Evolutionary conservation across 2,888 invertebrate genomes (phyloP).

Genomic region (Andrena camellia): DNA sequence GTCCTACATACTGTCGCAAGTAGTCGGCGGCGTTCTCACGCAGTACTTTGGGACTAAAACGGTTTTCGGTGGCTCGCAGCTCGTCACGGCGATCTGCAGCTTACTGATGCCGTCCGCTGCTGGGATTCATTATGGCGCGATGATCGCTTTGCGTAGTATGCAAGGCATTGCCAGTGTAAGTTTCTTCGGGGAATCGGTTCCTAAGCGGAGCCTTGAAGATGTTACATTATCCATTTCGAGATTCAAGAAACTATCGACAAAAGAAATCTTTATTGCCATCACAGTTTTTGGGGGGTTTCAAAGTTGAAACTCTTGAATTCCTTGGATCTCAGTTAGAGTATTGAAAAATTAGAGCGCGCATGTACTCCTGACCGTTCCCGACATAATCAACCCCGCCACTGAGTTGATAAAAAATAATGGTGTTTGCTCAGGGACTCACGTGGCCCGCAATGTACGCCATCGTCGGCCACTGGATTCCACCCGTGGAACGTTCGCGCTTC

Average conservation of each 20-base stretch:
- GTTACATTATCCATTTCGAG: neutral
- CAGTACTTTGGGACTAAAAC: slow-evolving; percentile 90
- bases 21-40: slow-evolving; percentile 89
- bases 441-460: slow-evolving; percentile 92
- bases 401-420: neutral
- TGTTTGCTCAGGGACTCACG: slow-evolving; percentile 87
- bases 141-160: slow-evolving; percentile 88
- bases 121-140: slow-evolving; percentile 87
- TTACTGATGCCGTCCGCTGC: slow-evolving; percentile 89
- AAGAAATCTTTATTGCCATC: too few relatives aligned
- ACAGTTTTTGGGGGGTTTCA: too few relatives aligned
- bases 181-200: slow-evolving; percentile 37
- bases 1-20: slow-evolving; percentile 90
- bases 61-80: slow-evolving; percentile 90
- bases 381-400: too few relatives aligned
- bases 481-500: slow-evolving; percentile 90
- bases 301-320: too few relatives aligned
- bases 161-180: slow-evolving; percentile 90
- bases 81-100: slow-evolving; percentile 89
- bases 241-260: neutral
- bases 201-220: too few relatives aligned
- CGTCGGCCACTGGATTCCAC: slow-evolving; percentile 91
- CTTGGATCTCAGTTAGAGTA: too few relatives aligned
- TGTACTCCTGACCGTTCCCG: too few relatives aligned
- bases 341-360: too few relatives aligned